Evolutionary conservation across 2,113 vertebrate genomes (phyloP), one percentile per base, ranked within the genome.

Genomic region (Takifugu bimaculatus): DNA sequence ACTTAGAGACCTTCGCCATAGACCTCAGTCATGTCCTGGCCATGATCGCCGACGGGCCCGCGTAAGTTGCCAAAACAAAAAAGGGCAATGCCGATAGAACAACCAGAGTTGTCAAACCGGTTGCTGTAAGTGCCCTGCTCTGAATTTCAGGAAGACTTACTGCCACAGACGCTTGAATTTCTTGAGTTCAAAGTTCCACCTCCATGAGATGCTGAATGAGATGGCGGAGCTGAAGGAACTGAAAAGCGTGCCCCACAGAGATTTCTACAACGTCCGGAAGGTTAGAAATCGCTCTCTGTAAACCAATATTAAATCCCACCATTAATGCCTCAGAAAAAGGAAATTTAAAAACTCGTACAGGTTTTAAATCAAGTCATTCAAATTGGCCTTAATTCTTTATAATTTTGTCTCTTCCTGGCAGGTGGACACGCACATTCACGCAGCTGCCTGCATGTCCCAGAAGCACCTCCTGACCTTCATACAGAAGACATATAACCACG

Each of bases 221-320:
- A 96, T 96, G 92, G 94, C 94, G 0, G 97, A 99, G 80, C 88
- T 99, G 56, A 97, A 95, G 84, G 97, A 99, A 70, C 81, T 99
- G 35, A 99, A 98, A 87, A 80, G 92, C 50, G 95, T 98, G 57
- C 94, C 96, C 11, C 96, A 99, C 78, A 89, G 97, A 80, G 96
- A 99, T 81, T 99, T 99, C 75, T 98, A 99, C 74, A 99, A 99
- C 3, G 97, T 99, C 79, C 93, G 97, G 83, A 99, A 99, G 94
- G 97, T 96, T 1, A 1, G 9, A 11, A 7, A 39, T 39, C 35
- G 7, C 2, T 39, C 11, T 39, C 35, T 39, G 35, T 39, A 10
- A 39, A 1, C 29, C 29, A 32, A 6, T 29, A 29, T 29, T 5
- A 0, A 4, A 35, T 5, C 32, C 35, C 20, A 20, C 20, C 20